These are phyloP conservation scores for Actinia tenebrosa DNA, from an alignment of 64 coral and sea anemone genomes.

Conservation along the genomic window DNA sequence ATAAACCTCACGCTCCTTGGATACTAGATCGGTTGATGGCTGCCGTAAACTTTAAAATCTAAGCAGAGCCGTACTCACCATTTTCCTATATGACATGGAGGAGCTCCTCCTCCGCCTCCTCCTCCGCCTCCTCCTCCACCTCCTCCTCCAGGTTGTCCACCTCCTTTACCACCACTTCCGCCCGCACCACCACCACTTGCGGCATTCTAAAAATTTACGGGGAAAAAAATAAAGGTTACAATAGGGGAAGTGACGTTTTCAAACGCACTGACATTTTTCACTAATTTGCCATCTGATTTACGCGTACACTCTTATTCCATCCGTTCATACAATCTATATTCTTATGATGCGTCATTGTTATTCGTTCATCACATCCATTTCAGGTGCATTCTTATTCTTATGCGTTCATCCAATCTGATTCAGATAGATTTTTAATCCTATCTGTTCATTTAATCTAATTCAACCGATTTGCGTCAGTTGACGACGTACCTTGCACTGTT, in stretches of 20 bases:
- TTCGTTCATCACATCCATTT: too few species aligned
- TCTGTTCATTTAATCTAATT: too few species aligned
- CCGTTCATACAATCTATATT: too few species aligned
- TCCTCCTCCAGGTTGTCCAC: background rate
- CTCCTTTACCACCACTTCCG: background rate
- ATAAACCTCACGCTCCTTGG: too few species aligned
- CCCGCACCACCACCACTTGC: background rate
- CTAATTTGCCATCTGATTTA: too few species aligned
- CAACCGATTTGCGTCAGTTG: background rate
- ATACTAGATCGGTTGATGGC: background rate
- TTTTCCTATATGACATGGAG: conserved; percentile 21
- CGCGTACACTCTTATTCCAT: too few species aligned
- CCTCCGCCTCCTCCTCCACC: background rate
- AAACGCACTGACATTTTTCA: too few species aligned
- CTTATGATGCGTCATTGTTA: too few species aligned
- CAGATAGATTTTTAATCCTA: too few species aligned
- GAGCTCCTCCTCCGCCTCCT: conserved; percentile 6
- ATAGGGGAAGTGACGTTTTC: too few species aligned
- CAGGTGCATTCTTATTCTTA: too few species aligned
- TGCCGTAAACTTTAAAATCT: background rate
- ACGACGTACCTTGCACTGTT: conserved; percentile 66
- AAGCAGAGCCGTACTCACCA: background rate
- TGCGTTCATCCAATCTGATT: too few species aligned
- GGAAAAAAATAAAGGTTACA: background rate
- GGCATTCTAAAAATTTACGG: background rate